Base-by-base conservation (phyloP, 2,797 vertebrate genomes). In the Tokudaia tokunoshimensis region DNA sequence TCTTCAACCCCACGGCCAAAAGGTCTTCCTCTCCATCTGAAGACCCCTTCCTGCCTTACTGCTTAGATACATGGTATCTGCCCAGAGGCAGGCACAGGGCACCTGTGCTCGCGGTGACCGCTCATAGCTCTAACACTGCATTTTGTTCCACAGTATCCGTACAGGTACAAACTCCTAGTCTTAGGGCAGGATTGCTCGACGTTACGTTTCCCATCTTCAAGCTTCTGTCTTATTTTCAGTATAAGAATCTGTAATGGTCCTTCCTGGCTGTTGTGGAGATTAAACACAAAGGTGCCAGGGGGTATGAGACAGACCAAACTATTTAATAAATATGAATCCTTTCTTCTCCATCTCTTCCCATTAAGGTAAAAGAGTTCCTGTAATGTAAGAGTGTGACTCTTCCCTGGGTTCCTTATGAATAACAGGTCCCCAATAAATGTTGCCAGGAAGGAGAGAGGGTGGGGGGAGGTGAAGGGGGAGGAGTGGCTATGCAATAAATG, bases 141-240 rank as follows among this genome's bases (percentile, higher is more conserved):
- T 61, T 72, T 52, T 29, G 70, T 44, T 15, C 37, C 20, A 34
- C 31, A n/a, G 12, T 19, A 13, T 55, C 90, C 47, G 19, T 9
- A 29, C 5, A 52, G 34, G 44, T 70, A 50, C 14, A 76, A 10
- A 34, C 11, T 59, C 34, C 59, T 55, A 6, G 50, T 15, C 26
- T 31, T 0, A 4, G 61, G 82, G 24, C 37, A 34, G 24, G 22
- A 5, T 12, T 31, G 14, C 57, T 41, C 47, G 59, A 19, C 8
- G 82, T 9, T 50, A 26, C 50, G 55, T 31, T 94, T 67, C 75
- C 31, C 34, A 20, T n/a, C 37, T 76, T 47, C 88, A 86, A 86
- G 61, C 50, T 82, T 94, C 79, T 17, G 7, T 92, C 91, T 95
- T n/a, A 75, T 75, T 91, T 82, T 88, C 24, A 72, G 2, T 82